Percentiles rank a stretch among this genome's conserved stretches.
phyloP scores from a whole-genome alignment of 2,113 vertebrate species.

The Camarhynchus parvulus region DNA sequence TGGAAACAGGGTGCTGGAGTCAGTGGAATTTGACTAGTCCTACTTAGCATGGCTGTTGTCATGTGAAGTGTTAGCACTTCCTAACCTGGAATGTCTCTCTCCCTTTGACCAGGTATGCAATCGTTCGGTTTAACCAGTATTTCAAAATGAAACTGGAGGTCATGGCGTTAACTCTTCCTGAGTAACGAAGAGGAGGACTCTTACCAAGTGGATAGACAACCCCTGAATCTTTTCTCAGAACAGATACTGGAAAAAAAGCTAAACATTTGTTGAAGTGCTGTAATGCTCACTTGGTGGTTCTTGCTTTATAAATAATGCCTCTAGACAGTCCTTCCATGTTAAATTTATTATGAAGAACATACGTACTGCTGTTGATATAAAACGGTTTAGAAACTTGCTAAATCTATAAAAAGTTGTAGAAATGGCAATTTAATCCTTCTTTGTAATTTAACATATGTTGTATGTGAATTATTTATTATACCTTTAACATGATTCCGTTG shows the following conservation, averaged over 20 bases:
- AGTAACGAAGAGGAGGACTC: slow-evolving; percentile 76
- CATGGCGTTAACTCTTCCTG: slow-evolving; percentile 83
- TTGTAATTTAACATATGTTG: slow-evolving; percentile 74
- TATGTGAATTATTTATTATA: slow-evolving; percentile 82
- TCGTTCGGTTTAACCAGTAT: slow-evolving; percentile 95
- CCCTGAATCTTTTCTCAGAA: slow-evolving; percentile 68
- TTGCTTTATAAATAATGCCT: slow-evolving; percentile 78
- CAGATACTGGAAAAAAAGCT: slow-evolving; percentile 74
- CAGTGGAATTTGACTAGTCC: background rate
- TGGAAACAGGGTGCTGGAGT: background rate
- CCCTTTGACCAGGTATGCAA: slow-evolving; percentile 84
- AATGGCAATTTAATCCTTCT: slow-evolving; percentile 70
- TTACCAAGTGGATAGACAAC: slow-evolving; percentile 52
- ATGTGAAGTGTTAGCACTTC: background rate
- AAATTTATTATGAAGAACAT: slow-evolving; percentile 71
- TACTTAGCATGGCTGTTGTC: background rate
- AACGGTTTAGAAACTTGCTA: slow-evolving; percentile 69
- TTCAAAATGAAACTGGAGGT: slow-evolving; percentile 96
- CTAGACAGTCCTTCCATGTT: slow-evolving; percentile 74
- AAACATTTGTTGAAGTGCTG: slow-evolving; percentile 73
- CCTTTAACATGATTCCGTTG: slow-evolving; percentile 74
- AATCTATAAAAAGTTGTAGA: slow-evolving; percentile 69
- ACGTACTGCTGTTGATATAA: slow-evolving; percentile 70
- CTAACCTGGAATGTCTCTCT: background rate
- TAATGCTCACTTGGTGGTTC: slow-evolving; percentile 75